These are phyloP conservation scores for Heloderma charlesbogerti DNA, from an alignment of 2,113 vertebrate species.

Conservation along the genomic window DNA sequence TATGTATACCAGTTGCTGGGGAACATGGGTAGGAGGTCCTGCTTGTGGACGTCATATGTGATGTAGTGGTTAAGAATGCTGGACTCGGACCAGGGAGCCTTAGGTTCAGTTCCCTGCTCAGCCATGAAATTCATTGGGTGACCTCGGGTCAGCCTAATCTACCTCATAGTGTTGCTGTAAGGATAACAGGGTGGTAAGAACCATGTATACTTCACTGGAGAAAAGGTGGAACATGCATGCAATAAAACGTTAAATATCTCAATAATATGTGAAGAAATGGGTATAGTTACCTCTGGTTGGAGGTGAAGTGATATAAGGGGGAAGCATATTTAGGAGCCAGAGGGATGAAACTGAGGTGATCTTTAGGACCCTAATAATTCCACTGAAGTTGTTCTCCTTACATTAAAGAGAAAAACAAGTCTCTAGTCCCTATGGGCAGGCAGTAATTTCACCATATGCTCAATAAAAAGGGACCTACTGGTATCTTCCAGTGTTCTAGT, in stretches of 20 bases:
- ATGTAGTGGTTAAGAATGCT: no score
- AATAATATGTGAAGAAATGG: not conserved
- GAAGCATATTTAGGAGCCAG: not conserved
- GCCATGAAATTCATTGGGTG: no score
- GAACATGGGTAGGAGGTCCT: no score
- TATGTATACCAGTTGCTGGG: no score
- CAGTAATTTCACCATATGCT: not conserved
- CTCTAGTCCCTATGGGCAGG: not conserved
- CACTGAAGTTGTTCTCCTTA: not conserved
- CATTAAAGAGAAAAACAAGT: not conserved
- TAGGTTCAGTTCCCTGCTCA: no score
- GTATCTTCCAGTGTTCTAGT: not conserved
- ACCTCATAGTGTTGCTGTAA: no score
- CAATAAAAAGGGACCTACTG: not conserved
- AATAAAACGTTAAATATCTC: not conserved
- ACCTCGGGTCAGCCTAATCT: no score
- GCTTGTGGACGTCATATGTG: no score
- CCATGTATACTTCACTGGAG: no score
- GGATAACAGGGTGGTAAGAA: no score
- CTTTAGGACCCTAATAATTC: not conserved
- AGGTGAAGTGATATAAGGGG: not conserved
- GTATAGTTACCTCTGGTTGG: not conserved
- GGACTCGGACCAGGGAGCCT: no score
- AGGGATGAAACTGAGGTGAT: not conserved
- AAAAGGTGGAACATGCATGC: no score